Conservation (phyloP, 1,140 invertebrate species). For the Bombus superbus region DNA sequence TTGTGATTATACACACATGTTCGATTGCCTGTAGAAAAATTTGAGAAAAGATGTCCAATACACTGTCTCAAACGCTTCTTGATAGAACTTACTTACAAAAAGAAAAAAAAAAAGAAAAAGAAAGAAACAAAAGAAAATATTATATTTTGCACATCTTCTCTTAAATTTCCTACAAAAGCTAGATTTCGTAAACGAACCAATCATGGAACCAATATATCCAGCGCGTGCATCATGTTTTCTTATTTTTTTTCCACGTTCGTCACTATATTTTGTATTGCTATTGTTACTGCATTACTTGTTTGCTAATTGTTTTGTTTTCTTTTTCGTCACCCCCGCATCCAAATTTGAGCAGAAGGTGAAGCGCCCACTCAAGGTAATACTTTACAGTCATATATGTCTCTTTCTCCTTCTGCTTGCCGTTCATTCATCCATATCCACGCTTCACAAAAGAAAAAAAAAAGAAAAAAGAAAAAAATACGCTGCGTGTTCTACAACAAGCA, state of each 20-base stretch:
- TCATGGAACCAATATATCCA: background rate
- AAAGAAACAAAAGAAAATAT: background rate
- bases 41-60: conserved; percentile 19
- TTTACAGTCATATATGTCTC: conserved; percentile 65
- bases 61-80: background rate
- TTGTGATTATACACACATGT: conserved; percentile 19
- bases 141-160: conserved; percentile 5
- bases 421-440: background rate
- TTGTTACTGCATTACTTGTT: conserved; percentile 57
- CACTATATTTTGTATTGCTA: conserved; percentile 41
- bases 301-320: conserved; percentile 76
- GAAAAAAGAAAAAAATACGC: background rate
- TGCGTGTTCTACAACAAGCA: background rate
- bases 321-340: conserved; percentile 70
- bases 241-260: background rate
- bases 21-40: background rate
- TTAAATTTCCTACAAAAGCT: conserved; percentile 1
- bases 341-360: conserved; percentile 77
- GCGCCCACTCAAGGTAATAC: conserved; percentile 76
- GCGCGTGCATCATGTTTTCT: background rate
- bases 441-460: background rate
- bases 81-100: background rate
- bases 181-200: background rate
- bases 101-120: background rate
- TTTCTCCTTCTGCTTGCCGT: conserved; percentile 1